Conservation (phyloP, 2,797 vertebrate species). For the Trematomus bernacchii region DNA sequence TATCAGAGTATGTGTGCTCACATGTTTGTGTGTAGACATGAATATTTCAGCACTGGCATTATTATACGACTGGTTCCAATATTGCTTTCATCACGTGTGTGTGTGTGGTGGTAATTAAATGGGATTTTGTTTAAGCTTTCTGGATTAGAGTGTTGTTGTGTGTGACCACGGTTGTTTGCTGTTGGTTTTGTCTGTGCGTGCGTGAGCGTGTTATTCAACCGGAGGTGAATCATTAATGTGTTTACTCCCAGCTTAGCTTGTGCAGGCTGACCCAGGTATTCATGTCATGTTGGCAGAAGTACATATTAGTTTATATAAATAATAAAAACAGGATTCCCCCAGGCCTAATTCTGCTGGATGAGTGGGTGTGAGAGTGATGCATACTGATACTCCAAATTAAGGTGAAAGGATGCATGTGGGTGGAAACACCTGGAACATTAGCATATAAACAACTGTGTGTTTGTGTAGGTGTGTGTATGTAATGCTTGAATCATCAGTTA, state of each 20-base stretch:
- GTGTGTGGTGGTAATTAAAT: slow-evolving; percentile 52
- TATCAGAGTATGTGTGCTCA: background rate
- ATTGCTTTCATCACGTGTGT: slow-evolving; percentile 62
- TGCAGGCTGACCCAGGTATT: slow-evolving; percentile 26
- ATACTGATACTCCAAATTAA: background rate
- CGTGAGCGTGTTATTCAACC: slow-evolving; percentile 19
- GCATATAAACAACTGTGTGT: slow-evolving; percentile 18
- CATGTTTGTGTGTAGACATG: slow-evolving; percentile 12
- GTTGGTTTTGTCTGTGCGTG: slow-evolving; percentile 14
- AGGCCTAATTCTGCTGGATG: slow-evolving; percentile 34
- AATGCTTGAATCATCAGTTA: slow-evolving; percentile 31
- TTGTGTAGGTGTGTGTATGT: slow-evolving; percentile 16
- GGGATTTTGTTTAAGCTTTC: slow-evolving; percentile 47
- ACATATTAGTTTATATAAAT: slow-evolving; percentile 50
- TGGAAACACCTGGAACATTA: slow-evolving; percentile 31
- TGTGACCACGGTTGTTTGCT: slow-evolving; percentile 37
- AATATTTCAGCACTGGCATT: slow-evolving; percentile 34
- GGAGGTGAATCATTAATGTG: slow-evolving; percentile 62
- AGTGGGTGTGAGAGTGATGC: slow-evolving; percentile 17
- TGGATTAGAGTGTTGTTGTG: slow-evolving; percentile 23
- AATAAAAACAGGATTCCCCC: slow-evolving; percentile 48
- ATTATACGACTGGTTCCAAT: slow-evolving; percentile 49
- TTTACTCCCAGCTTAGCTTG: slow-evolving; percentile 46
- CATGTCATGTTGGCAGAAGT: slow-evolving; percentile 1
- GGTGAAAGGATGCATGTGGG: slow-evolving; percentile 28